Evolutionary conservation across 1,140 invertebrate species (phyloP).

Genomic region (Aphidius gifuensis): DNA sequence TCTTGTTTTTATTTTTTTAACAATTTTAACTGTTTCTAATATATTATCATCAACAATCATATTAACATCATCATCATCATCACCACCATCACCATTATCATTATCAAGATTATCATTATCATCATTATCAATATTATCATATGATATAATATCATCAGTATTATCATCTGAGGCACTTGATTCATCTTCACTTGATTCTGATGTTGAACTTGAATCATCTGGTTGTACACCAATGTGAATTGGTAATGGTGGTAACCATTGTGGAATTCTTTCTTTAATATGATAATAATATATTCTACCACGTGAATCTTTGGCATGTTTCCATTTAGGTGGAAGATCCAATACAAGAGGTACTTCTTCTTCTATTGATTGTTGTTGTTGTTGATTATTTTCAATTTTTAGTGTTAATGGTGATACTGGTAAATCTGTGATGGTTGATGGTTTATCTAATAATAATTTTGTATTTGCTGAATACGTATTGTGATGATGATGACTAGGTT

Average conservation of each 20-base stretch:
- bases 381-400: conserved; percentile 5
- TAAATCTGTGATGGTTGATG: no score
- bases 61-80: background rate
- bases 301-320: conserved; percentile 73
- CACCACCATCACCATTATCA: background rate
- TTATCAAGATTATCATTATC: no score
- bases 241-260: conserved; percentile 80
- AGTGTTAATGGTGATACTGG: no score
- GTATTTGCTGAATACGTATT: no score
- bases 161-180: background rate
- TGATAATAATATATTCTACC: conserved; percentile 92
- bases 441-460: no score
- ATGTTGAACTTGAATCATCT: conserved; percentile 52
- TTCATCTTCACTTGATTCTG: background rate
- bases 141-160: background rate
- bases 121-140: no score
- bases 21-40: no score
- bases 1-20: no score
- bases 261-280: conserved; percentile 73
- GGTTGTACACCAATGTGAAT: conserved; percentile 54
- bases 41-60: no score
- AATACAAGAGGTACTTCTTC: conserved; percentile 52
- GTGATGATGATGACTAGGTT: no score
- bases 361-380: conserved; percentile 10
- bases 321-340: conserved; percentile 83